A percentile compares a stretch with the other conserved stretches of the same genome.
Evolutionary conservation across 2,888 invertebrate genomes (phyloP).

Genomic region (Epicampocera succincta): DNA sequence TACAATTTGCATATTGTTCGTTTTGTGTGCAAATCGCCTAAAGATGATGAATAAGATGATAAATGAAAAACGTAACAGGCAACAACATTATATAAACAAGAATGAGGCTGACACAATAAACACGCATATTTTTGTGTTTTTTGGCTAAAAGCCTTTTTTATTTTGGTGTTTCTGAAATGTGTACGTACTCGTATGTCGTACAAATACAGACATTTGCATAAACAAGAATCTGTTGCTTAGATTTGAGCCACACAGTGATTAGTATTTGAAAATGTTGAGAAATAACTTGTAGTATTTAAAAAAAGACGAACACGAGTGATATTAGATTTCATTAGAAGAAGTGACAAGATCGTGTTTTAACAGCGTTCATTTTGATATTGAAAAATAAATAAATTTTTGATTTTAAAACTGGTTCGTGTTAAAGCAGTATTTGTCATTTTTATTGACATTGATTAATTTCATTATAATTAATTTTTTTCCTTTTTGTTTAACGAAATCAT

Average conservation of each 20-base stretch:
- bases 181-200: conserved; percentile 2
- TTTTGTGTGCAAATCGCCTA: conserved; percentile 54
- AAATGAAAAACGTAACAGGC: conserved; percentile 59
- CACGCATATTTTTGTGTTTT: conserved; percentile 55
- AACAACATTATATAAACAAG: conserved; percentile 13
- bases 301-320: conserved; percentile 40
- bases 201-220: conserved; percentile 44
- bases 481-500: conserved; percentile 28
- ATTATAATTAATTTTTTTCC: conserved; percentile 77
- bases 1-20: conserved; percentile 56
- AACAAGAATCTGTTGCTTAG: conserved; percentile 20
- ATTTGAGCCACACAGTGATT: conserved; percentile 32
- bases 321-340: conserved; percentile 62
- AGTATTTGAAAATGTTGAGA: conserved; percentile 29
- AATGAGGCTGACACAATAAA: conserved; percentile 36
- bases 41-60: conserved; percentile 65
- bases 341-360: conserved; percentile 33
- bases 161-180: too few species aligned
- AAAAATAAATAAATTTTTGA: conserved; percentile 4
- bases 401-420: conserved; percentile 67
- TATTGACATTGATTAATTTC: conserved; percentile 79
- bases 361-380: not conserved
- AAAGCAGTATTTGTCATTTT: conserved; percentile 77
- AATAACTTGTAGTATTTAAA: not conserved
- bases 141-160: conserved; percentile 48